Evolutionary conservation across 2,888 invertebrate genomes (phyloP).

Genomic region (Pristionchus entomophagus): DNA sequence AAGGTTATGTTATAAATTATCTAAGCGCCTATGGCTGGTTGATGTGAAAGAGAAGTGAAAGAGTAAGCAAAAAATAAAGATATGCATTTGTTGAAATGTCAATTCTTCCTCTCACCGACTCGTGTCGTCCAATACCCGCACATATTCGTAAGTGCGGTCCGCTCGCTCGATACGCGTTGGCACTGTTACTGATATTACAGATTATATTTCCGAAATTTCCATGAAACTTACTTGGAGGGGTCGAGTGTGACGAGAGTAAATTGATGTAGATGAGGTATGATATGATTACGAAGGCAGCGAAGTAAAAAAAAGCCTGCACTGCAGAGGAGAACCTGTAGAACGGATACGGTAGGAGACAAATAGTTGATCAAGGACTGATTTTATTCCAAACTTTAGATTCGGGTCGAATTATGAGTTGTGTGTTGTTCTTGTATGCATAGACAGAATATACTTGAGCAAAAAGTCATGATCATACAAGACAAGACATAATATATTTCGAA

Average conservation of each 20-base stretch:
- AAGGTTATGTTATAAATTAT: no score
- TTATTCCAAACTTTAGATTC: no score
- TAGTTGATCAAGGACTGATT: not conserved
- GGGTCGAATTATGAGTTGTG: no score
- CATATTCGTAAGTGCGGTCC: not conserved
- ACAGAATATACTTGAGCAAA: not conserved
- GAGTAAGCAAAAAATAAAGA: no score
- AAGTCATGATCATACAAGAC: not conserved
- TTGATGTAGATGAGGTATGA: not conserved
- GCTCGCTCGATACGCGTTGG: not conserved
- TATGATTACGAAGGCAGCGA: not conserved
- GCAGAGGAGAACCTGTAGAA: slow-evolving; percentile 27
- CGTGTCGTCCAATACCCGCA: not conserved
- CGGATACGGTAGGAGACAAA: not conserved
- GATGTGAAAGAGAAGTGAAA: no score
- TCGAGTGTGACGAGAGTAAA: not conserved
- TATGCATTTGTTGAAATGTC: no score
- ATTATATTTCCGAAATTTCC: no score
- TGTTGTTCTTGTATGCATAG: no score
- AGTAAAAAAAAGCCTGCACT: not conserved
- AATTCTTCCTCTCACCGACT: not conserved
- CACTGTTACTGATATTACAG: not conserved
- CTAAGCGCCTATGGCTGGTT: no score
- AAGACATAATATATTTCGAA: not conserved
- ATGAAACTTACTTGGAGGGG: not conserved